Base-by-base conservation (phyloP, 2,797 vertebrate genomes). In the Myripristis jacobus region DNA sequence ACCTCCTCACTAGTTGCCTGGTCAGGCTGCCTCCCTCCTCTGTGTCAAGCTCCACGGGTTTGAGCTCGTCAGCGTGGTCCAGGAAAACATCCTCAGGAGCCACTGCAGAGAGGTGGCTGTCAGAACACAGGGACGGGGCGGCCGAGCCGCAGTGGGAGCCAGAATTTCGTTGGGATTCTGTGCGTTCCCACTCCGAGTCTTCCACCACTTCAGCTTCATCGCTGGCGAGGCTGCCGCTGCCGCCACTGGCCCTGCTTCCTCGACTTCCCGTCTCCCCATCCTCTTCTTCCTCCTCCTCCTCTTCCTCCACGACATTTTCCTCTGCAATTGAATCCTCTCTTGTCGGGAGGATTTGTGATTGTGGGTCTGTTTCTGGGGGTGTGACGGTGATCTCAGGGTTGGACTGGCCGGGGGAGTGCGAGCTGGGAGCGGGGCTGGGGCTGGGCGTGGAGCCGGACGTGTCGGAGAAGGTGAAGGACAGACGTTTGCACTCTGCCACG, bases 21-120 rank as follows among this genome's bases (percentile, higher is more conserved):
- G 97, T 99, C 87, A 99, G 92, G 88, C 96, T 98, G 29, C 98
- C 97, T 0, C 83, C 81, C 80, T 98, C 97, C 46, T 94, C 96
- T 2, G 93, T 93, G 85, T 99, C 98, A 90, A 99, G 92, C 73
- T 99, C 97, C 83, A 99, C 95, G 0, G 98, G 98, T 86, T 98
- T 98, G 36, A 99, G 93, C 70, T 97, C 0, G 70, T 93, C 93
- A 0, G 77, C 81, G 0, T 93, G 75, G 77, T 96, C 94, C 38
- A 96, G 84, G 71, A 96, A 97, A 36, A 95, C 91, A 2, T 46
- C 89, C 74, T 95, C 90, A 0, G 92, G 89, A 6, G 88, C 87
- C 16, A 94, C 85, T 0, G 88, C 67, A 0, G 90, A 86, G 41
- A 83, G 2, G 24, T 87, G 95, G 62, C 94, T 65, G 5, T 94